Percentiles rank a stretch among this genome's conserved stretches.
Conservation (phyloP, 2,797 vertebrate species). For the Tamandua tetradactyla region DNA sequence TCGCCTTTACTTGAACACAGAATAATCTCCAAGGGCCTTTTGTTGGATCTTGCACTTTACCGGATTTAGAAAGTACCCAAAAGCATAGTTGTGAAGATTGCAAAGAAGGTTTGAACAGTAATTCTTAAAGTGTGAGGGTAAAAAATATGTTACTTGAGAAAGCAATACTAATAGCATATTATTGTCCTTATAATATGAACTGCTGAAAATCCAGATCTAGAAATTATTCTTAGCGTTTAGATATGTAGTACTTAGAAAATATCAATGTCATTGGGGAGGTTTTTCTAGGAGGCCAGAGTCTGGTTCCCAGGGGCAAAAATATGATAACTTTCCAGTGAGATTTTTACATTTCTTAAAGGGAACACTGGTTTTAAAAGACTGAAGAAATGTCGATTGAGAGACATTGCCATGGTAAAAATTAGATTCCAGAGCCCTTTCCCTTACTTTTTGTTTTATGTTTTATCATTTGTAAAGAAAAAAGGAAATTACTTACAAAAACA, state of each 20-base stretch:
- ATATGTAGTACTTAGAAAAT: not conserved
- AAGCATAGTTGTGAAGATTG: not conserved
- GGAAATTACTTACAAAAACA: constrained; percentile 23
- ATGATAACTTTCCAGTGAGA: not conserved
- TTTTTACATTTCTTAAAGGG: constrained; percentile 18
- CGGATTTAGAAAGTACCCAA: not conserved
- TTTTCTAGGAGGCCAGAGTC: not conserved
- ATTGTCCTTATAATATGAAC: not conserved
- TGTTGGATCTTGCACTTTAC: not conserved
- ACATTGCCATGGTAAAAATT: not conserved
- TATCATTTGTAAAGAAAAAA: not conserved
- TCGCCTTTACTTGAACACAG: not conserved
- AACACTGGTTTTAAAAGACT: constrained; percentile 23
- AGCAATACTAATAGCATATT: not conserved
- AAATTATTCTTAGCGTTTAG: not conserved
- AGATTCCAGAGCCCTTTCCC: constrained; percentile 1
- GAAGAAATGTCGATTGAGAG: not conserved
- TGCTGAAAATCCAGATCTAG: not conserved
- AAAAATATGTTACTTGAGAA: not conserved
- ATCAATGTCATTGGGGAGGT: not conserved
- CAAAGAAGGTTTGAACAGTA: not conserved
- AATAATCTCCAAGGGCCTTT: not conserved
- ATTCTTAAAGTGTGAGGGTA: constrained; percentile 6
- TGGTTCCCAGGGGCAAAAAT: not conserved
- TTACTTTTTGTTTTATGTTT: not conserved